A percentile compares a stretch with the other conserved stretches of the same genome.
phyloP scores from a whole-genome alignment of 1,140 invertebrate species.

The Formica selysi region DNA sequence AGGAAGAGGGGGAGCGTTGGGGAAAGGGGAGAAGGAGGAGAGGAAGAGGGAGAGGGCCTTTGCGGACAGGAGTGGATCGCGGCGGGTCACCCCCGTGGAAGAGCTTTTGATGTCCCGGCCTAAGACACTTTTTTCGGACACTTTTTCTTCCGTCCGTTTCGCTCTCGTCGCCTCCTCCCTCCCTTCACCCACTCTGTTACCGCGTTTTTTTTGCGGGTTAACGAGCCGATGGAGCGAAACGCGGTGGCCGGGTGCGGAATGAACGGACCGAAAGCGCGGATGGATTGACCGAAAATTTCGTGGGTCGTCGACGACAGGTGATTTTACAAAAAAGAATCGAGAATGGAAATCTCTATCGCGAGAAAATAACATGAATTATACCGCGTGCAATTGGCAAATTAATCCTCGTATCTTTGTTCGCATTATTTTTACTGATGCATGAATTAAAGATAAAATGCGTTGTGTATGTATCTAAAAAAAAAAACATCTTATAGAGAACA shows the following conservation, averaged over 20 bases:
- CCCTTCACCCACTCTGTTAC: not conserved
- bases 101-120: slow-evolving; percentile 74
- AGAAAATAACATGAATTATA: not conserved
- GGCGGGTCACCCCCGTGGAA: slow-evolving; percentile 75
- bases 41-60: slow-evolving; percentile 20
- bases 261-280: not conserved
- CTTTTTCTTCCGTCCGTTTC: slow-evolving; percentile 61
- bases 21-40: not conserved
- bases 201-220: slow-evolving; percentile 56
- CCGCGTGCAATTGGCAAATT: too few relatives aligned
- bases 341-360: too few relatives aligned
- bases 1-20: not conserved
- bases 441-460: too few relatives aligned
- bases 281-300: slow-evolving; percentile 65
- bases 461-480: too few relatives aligned
- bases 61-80: slow-evolving; percentile 72
- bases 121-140: slow-evolving; percentile 73
- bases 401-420: too few relatives aligned
- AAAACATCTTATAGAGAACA: too few relatives aligned
- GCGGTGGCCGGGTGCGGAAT: not conserved
- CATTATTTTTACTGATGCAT: too few relatives aligned
- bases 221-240: slow-evolving; percentile 66
- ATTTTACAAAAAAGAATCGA: not conserved
- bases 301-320: slow-evolving; percentile 4
- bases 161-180: not conserved